Percentiles rank a stretch among this genome's conserved stretches.
phyloP scores from a whole-genome alignment of 2,888 invertebrate species.

The Drosophila nr. fundita region DNA sequence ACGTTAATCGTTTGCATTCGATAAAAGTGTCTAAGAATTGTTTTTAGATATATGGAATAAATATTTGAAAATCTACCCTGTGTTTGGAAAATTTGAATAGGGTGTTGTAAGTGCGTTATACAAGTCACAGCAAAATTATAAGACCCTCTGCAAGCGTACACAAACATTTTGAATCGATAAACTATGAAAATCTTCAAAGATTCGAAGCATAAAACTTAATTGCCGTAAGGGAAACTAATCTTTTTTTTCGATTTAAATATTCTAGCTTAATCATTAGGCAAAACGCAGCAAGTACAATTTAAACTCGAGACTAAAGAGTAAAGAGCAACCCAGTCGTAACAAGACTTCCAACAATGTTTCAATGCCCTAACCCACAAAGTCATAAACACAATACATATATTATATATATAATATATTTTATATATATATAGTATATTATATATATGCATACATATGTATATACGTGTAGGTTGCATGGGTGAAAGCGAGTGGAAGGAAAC shows the following conservation, averaged over 20 bases:
- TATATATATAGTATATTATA: background rate
- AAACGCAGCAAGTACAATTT: background rate
- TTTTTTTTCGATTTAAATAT: background rate
- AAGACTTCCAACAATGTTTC: background rate
- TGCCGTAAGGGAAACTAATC: background rate
- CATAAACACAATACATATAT: background rate
- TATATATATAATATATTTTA: background rate
- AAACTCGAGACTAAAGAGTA: background rate
- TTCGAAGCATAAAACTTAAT: background rate
- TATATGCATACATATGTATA: background rate
- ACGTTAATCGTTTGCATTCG: background rate
- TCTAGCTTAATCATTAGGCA: background rate
- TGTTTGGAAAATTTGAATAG: background rate
- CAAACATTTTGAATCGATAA: background rate
- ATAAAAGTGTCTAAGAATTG: background rate
- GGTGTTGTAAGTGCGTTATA: background rate
- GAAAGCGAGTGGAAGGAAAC: background rate
- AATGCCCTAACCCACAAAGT: slow-evolving; percentile 6
- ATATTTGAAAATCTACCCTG: background rate
- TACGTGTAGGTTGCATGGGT: slow-evolving; percentile 1
- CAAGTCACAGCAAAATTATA: too few species aligned
- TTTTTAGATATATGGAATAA: background rate
- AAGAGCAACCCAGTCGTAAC: background rate
- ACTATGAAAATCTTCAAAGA: background rate
- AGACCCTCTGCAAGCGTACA: too few species aligned